Evolutionary conservation across 2,888 invertebrate genomes (phyloP).

Genomic region (Latrodectus elegans): DNA sequence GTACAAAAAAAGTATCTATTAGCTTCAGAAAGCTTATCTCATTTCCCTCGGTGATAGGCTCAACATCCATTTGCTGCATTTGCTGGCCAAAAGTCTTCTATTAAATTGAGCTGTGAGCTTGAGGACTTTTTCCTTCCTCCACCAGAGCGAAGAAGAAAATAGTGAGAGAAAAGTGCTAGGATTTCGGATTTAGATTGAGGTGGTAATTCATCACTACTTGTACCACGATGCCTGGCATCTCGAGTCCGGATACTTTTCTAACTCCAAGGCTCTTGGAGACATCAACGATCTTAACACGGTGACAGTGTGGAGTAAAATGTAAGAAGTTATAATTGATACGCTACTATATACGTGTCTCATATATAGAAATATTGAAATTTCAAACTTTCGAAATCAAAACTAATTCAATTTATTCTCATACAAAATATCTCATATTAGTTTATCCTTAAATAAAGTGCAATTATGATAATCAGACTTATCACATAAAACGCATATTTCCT

Average conservation of each 20-base stretch:
- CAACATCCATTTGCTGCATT: conserved; percentile 55
- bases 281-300: not conserved
- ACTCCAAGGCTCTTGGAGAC: not conserved
- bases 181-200: conserved; percentile 13
- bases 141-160: conserved; percentile 1
- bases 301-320: not conserved
- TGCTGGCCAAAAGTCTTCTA: conserved; percentile 49
- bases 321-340: not conserved
- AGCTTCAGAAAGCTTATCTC: conserved; percentile 63
- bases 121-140: conserved; percentile 11
- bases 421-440: no score
- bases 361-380: no score
- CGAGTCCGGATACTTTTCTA: not conserved
- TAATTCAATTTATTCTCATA: no score
- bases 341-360: no score
- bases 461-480: no score
- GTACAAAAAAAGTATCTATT: conserved; percentile 64
- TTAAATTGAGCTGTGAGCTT: conserved; percentile 46
- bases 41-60: conserved; percentile 58
- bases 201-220: conserved; percentile 12
- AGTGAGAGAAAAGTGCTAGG: not conserved
- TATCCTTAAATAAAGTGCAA: no score
- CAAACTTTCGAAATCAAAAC: no score
- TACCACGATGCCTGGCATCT: not conserved
- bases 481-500: no score